Evolutionary conservation across 92 coral and sea anemone species (phyloP), one percentile per base, ranked within the genome.

Genomic region (Paragorgia papillata): DNA sequence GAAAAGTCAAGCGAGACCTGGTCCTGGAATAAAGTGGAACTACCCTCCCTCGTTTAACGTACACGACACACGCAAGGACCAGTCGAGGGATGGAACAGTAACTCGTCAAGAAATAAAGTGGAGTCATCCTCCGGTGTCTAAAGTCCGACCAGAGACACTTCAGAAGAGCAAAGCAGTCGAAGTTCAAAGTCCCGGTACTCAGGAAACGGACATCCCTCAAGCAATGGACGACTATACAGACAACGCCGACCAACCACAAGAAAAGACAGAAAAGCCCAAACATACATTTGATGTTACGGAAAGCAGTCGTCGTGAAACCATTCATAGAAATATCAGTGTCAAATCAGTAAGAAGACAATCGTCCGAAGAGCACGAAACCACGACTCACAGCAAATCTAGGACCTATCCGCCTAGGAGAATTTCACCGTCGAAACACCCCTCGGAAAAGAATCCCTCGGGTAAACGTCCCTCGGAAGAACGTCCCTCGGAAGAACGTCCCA

Each of bases 121-220:
- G 75, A 68, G 75, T 68, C 75, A 68, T 68, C 75, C 58, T 9
- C 75, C 75, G 34, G 26, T 44, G 19, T 68, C 58, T 27, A 68
- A 68, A 48, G 59, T 49, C 75, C 75, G 59, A 2, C 41, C 40
- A 32, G 75, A 68, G 19, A 68, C 44, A 68, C 22, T 24, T n/a
- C 75, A 54, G 8, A 19, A 12, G 17, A 37, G 48, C 9, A 63
- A 63, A 35, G 29, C 35, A 14, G 39, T 57, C 33, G 51, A 35
- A 39, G 58, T 21, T 10, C 58, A 68, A 25, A 44, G 35, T 68
- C 57, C 59, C 9, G 22, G 20, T 41, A 2, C 2, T 8, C 15
- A 67, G 19, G 69, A 31, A 32, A 44, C 44, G 22, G 66, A 60
- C 39, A 13, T 46, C n/a, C 53, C 53, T 46, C 14, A 7, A 46